These are phyloP conservation scores for Drosophila nigromelanica DNA, from an alignment of 1,140 invertebrate species.

Conservation along the genomic window DNA sequence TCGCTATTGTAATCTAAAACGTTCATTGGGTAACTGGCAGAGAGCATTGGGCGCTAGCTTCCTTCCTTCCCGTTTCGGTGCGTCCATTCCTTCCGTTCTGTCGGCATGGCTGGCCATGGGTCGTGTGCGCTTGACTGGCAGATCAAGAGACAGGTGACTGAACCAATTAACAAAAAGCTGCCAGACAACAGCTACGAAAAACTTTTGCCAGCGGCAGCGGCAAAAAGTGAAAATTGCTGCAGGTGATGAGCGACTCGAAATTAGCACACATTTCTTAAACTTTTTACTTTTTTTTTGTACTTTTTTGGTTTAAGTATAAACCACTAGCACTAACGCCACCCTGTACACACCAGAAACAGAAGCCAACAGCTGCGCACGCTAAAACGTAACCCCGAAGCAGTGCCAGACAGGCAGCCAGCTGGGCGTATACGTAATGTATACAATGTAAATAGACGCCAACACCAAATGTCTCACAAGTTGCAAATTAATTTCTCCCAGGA, in stretches of 20 bases:
- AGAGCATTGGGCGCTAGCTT: constrained; percentile 52
- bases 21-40: constrained; percentile 70
- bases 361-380: constrained; percentile 56
- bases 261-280: constrained; percentile 59
- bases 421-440: constrained; percentile 76
- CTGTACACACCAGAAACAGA: neutral
- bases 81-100: constrained; percentile 37
- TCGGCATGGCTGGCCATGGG: constrained; percentile 48
- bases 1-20: constrained; percentile 79
- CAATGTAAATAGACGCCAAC: constrained; percentile 75
- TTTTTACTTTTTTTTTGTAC: constrained; percentile 24
- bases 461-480: constrained; percentile 81
- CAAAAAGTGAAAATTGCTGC: constrained; percentile 70
- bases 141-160: constrained; percentile 82
- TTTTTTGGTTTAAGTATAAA: constrained; percentile 7
- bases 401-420: constrained; percentile 4
- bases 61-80: constrained; percentile 64
- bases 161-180: constrained; percentile 83
- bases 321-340: neutral
- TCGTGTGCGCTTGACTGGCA: constrained; percentile 79
- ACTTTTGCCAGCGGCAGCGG: constrained; percentile 46
- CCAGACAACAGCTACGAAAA: constrained; percentile 48
- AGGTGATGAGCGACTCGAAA: constrained; percentile 73
- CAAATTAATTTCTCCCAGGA: constrained; percentile 84
- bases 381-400: constrained; percentile 53